Conservation (phyloP, 2,113 vertebrate genomes). For the Hymenochirus boettgeri region DNA sequence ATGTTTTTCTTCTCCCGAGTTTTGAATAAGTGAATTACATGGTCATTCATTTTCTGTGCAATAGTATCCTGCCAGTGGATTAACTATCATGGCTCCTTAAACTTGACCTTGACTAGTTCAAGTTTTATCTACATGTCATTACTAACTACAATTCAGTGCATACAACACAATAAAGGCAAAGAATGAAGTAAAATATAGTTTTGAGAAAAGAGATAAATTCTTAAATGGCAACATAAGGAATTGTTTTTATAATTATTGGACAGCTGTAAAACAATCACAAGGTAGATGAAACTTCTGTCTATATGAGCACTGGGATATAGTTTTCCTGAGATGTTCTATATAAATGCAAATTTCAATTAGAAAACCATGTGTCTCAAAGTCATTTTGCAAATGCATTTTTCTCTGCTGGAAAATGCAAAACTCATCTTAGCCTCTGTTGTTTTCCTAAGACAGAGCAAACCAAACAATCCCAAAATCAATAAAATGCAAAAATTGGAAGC, state of each 20-base stretch:
- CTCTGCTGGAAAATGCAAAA: conserved; percentile 28
- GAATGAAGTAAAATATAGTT: not conserved
- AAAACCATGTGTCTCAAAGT: conserved; percentile 41
- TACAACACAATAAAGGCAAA: not conserved
- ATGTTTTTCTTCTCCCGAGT: too few species aligned
- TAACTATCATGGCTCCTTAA: too few species aligned
- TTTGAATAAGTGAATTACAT: too few species aligned
- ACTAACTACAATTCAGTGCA: too few species aligned
- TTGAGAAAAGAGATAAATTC: not conserved
- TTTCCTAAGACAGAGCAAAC: conserved; percentile 4
- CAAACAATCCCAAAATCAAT: not conserved
- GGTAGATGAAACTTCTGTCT: conserved; percentile 35
- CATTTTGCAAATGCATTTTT: conserved; percentile 33
- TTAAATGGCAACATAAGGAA: conserved; percentile 22
- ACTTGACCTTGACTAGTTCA: too few species aligned
- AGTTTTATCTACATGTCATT: too few species aligned
- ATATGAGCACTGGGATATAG: conserved; percentile 29
- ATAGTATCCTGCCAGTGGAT: too few species aligned
- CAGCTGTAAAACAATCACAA: conserved; percentile 38
- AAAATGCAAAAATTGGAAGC: not conserved
- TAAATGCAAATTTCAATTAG: conserved; percentile 44
- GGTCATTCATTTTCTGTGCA: too few species aligned
- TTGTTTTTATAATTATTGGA: conserved; percentile 25
- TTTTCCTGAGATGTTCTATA: conserved; percentile 32
- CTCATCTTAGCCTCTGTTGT: conserved; percentile 17